Base-by-base conservation (phyloP, 2,888 invertebrate species). In the Temnothorax unifasciatus region DNA sequence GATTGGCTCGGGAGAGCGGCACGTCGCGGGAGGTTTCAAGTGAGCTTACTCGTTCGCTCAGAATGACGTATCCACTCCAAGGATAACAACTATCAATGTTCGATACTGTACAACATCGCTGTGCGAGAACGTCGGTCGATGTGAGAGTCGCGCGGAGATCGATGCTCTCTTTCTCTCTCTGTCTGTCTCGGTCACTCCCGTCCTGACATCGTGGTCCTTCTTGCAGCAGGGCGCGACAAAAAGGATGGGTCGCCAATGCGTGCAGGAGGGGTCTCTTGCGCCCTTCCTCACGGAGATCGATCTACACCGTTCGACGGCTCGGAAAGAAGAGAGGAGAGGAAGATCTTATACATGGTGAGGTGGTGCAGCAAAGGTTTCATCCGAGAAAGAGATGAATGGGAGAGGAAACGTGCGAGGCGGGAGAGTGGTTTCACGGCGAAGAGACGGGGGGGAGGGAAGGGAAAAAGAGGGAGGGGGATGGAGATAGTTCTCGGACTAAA, bases 151-250 rank as follows among this genome's bases (percentile, higher is more conserved):
- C 44, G 73, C 84, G 73, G 73, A 71, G 29, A 63, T 74, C 74
- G 59, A 71, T 83, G 73, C 54, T 63, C 84, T 68, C 83, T 66
- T 50, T 77, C 64, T 76, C 64, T 76, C 75, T 86, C 75, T 83
- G 68, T 79, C 74, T 68, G 52, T 88, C 74, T 74, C 83, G 54
- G n/a, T 85, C 34, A 64, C 63, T 44, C 75, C 69, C 44, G 38
- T 47, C 44, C 47, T 63, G 73, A 61, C 63, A n/a, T 59, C 25
- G 47, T 50, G 57, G 38, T 61, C 63, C 74, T 84, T 68, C 76
- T 82, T 50, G 83, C 44, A 54, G 71, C 29, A 81, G 18, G 21
- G 21, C 44, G 79, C 59, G 47, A 59, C 47, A 81, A 38, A 74
- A 74, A 59, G 79, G 34, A 73, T 50, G 76, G 66, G 38, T 59